A percentile compares a stretch with the other conserved stretches of the same genome.
Conservation (phyloP, 2,888 invertebrate genomes). For the Volucella inflata region DNA sequence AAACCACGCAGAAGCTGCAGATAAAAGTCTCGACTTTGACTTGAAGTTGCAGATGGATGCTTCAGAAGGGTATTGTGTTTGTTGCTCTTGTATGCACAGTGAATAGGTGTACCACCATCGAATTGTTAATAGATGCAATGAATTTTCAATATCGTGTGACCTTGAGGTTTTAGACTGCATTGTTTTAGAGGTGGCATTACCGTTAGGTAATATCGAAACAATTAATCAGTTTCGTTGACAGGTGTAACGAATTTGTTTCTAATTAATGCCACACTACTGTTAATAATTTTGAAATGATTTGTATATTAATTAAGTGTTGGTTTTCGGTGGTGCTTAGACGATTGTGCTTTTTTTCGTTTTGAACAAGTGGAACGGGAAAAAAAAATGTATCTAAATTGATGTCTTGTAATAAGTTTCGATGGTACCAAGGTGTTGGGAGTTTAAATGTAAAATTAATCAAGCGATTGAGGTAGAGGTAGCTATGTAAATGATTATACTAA, state of each 20-base stretch:
- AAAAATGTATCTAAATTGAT: constrained; percentile 18
- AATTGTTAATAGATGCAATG: not conserved
- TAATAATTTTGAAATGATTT: constrained; percentile 50
- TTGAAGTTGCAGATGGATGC: constrained; percentile 16
- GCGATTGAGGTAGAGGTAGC: constrained; percentile 9
- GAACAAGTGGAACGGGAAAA: not conserved
- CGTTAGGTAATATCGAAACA: constrained; percentile 18
- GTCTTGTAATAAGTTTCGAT: constrained; percentile 29
- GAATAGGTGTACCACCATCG: constrained; percentile 38
- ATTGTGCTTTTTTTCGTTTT: not conserved
- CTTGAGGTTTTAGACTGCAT: constrained; percentile 49
- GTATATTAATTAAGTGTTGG: constrained; percentile 42
- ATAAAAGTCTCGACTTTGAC: constrained; percentile 8
- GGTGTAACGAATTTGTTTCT: constrained; percentile 33
- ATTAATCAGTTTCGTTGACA: constrained; percentile 65
- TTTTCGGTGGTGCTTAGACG: constrained; percentile 3
- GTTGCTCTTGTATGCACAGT: constrained; percentile 20
- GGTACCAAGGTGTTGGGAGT: constrained; percentile 25
- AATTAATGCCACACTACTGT: constrained; percentile 42
- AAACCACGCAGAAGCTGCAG: constrained; percentile 33
- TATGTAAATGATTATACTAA: constrained; percentile 21
- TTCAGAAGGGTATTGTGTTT: constrained; percentile 22
- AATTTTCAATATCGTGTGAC: constrained; percentile 58
- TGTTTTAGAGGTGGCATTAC: constrained; percentile 39
- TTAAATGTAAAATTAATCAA: constrained; percentile 53